phyloP scores from a whole-genome alignment of 1,140 invertebrate species.

The Phocides pigmalion region DNA sequence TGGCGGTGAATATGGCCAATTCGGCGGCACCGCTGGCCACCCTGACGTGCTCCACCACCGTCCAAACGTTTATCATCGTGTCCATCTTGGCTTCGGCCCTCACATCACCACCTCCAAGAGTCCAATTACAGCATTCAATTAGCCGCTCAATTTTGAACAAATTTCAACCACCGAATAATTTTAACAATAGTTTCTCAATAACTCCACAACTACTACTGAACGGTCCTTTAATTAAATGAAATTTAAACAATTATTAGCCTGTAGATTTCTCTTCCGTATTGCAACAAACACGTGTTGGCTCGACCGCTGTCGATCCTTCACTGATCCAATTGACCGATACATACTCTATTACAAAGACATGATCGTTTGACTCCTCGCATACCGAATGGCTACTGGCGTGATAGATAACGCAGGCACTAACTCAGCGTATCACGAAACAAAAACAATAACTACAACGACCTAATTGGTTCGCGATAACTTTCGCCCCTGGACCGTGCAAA shows the following conservation, averaged over 20 bases:
- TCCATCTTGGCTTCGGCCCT: constrained; percentile 58
- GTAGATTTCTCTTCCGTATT: constrained; percentile 23
- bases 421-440: constrained; percentile 39
- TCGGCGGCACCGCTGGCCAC: constrained; percentile 76
- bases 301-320: constrained; percentile 21
- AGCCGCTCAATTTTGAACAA: constrained; percentile 51
- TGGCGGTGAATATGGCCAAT: constrained; percentile 77
- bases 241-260: constrained; percentile 15
- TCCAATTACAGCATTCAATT: constrained; percentile 55
- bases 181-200: background rate
- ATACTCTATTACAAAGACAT: constrained; percentile 37
- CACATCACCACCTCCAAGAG: constrained; percentile 63
- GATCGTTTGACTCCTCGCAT: constrained; percentile 31
- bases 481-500: constrained; percentile 40
- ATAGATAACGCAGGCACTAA: constrained; percentile 52
- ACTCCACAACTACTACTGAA: background rate
- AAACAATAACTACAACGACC: constrained; percentile 60
- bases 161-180: constrained; percentile 8
- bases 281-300: constrained; percentile 23
- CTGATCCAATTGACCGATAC: constrained; percentile 39
- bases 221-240: constrained; percentile 5
- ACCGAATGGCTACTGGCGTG: constrained; percentile 40
- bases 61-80: constrained; percentile 71
- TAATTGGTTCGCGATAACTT: constrained; percentile 51
- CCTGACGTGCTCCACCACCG: constrained; percentile 69